Evolutionary conservation across 2,113 vertebrate genomes (phyloP).

Genomic region (Macquaria australasica): DNA sequence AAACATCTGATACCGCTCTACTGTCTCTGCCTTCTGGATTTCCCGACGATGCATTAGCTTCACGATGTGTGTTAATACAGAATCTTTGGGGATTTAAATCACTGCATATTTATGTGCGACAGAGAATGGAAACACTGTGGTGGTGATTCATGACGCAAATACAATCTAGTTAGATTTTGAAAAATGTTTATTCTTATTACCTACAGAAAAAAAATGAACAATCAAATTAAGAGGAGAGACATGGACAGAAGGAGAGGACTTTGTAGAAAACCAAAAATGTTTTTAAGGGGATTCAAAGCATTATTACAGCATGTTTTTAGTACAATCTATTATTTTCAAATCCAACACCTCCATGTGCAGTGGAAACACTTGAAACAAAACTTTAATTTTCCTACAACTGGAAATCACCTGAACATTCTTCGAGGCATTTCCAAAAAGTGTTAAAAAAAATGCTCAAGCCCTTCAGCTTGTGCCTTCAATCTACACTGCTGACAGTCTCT

Average conservation of each 20-base stretch:
- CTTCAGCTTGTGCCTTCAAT: constrained; percentile 34
- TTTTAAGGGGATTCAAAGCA: constrained; percentile 26
- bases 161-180: constrained; percentile 49
- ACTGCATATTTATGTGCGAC: too few relatives aligned
- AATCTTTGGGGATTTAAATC: not conserved
- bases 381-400: constrained; percentile 9
- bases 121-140: not conserved
- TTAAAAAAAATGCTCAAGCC: constrained; percentile 23
- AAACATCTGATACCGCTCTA: not conserved
- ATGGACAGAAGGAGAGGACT: constrained; percentile 40
- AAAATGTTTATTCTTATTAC: constrained; percentile 82
- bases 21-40: not conserved
- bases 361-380: constrained; percentile 34
- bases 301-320: constrained; percentile 47
- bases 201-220: constrained; percentile 60
- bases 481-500: constrained; percentile 18
- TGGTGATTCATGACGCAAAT: constrained; percentile 3
- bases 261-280: constrained; percentile 62
- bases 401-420: constrained; percentile 27
- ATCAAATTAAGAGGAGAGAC: constrained; percentile 67
- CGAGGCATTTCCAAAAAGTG: constrained; percentile 21
- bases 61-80: not conserved
- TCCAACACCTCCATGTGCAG: constrained; percentile 24
- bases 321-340: constrained; percentile 56
- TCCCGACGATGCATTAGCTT: not conserved